Evolutionary conservation across 2,888 invertebrate species (phyloP), one percentile per base, ranked within the genome.

Genomic region (Zaprionus obscuricornis): DNA sequence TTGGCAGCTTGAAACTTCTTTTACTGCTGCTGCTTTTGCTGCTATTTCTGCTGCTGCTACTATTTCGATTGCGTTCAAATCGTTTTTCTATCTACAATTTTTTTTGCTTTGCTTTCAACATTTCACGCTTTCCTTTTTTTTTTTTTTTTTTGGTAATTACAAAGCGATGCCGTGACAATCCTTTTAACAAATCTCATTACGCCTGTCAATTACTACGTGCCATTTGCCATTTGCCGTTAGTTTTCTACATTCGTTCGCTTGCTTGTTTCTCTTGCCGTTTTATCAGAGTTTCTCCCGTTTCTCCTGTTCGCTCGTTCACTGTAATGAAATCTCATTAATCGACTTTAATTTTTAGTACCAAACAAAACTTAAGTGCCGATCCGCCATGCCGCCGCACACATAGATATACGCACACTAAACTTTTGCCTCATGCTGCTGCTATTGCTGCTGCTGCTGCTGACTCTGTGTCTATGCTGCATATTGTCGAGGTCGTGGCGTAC

Each of bases 181-280:
- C 85, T 62, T 82, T 84, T 76, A 84, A 74, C 76, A 82, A 84
- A 82, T 84, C 85, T 65, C 85, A 81, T 84, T 84, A 81, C 62
- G 63, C 66, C 46, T 79, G 78, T 76, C 82, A 84, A 82, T 78
- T 79, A 79, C 65, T n/a, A n/a, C n/a, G n/a, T n/a, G n/a, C n/a
- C n/a, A n/a, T n/a, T 79, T 63, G 65, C 64, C 70, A 78, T 74
- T 66, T 45, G 67, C 46, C 57, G 57, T 68, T 67, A 63, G 67
- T 55, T 55, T 4, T 37, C 39, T n/a, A n/a, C n/a, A n/a, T n/a
- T n/a, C n/a, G n/a, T n/a, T n/a, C n/a, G n/a, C n/a, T n/a, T n/a
- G n/a, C n/a, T n/a, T n/a, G n/a, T n/a, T n/a, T n/a, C n/a, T n/a
- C n/a, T n/a, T n/a, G n/a, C n/a, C n/a, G 13, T 27, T 20, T 8